Percentiles rank a stretch among this genome's conserved stretches.
Conservation (phyloP, 2,113 vertebrate genomes). For the Microtus richardsoni region DNA sequence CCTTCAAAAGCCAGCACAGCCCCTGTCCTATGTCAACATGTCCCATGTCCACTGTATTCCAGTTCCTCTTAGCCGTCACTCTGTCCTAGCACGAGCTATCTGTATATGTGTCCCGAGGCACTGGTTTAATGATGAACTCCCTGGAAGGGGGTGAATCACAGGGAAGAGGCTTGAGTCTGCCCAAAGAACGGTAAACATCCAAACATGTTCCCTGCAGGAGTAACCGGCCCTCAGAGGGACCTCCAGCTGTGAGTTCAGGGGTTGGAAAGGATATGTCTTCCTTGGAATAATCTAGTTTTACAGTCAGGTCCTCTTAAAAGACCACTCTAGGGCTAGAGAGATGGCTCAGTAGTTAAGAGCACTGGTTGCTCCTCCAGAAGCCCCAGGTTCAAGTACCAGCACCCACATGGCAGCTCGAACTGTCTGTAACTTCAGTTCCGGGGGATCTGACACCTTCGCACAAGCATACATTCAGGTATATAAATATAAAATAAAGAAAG, state of each 20-base stretch:
- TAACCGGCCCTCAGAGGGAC: background rate
- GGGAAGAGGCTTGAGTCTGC: no score
- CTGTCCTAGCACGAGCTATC: background rate
- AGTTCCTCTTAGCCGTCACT: background rate
- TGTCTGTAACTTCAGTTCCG: background rate
- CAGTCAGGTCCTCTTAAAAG: background rate
- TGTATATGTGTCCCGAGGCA: fast-evolving
- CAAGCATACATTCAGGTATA: background rate
- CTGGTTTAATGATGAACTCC: background rate
- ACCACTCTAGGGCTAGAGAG: background rate
- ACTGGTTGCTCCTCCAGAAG: background rate
- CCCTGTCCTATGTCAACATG: background rate
- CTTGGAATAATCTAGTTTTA: background rate
- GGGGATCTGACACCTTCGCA: background rate
- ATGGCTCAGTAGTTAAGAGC: background rate
- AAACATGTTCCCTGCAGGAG: background rate
- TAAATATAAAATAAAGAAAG: background rate
- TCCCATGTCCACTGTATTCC: background rate
- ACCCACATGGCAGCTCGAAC: background rate
- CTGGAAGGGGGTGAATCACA: fast-evolving
- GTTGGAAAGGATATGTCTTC: background rate
- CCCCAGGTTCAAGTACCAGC: background rate
- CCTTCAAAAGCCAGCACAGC: background rate
- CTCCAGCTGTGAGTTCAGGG: background rate
- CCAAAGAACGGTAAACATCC: background rate